Percentiles rank a stretch among this genome's conserved stretches.
Evolutionary conservation across 2,797 vertebrate species (phyloP).

Genomic region (Cyprinodon diabolis): DNA sequence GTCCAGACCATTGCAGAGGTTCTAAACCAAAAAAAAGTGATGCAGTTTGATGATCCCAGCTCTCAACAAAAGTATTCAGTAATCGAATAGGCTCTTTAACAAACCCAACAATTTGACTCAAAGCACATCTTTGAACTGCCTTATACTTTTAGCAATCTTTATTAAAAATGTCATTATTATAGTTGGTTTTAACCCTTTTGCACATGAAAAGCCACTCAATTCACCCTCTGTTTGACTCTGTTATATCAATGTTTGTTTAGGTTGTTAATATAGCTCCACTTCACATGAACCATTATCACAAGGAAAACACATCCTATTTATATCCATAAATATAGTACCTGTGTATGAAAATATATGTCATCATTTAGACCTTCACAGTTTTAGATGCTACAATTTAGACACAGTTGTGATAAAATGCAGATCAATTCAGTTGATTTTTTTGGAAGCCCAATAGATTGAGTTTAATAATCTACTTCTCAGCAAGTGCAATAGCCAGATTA

Average conservation of each 20-base stretch:
- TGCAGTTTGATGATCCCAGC: not conserved
- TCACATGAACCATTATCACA: no score
- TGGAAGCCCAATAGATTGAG: not conserved
- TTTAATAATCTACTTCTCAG: not conserved
- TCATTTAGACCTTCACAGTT: not conserved
- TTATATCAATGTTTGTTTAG: not conserved
- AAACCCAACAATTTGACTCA: not conserved
- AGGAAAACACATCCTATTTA: no score
- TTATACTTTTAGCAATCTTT: not conserved
- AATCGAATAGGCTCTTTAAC: no score
- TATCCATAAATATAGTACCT: not conserved
- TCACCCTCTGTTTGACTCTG: not conserved
- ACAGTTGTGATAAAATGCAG: not conserved
- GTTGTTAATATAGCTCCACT: not conserved
- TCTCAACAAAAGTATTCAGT: no score
- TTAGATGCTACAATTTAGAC: not conserved
- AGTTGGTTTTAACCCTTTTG: not conserved
- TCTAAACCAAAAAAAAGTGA: not conserved
- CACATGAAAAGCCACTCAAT: not conserved
- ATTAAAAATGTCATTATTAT: not conserved
- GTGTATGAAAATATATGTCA: not conserved
- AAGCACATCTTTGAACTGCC: not conserved
- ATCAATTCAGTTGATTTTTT: not conserved
- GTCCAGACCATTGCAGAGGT: not conserved
- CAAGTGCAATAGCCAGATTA: not conserved